Evolutionary conservation across 1,140 invertebrate genomes (phyloP), one percentile per base, ranked within the genome.

Genomic region (Marisa cornuarietis): DNA sequence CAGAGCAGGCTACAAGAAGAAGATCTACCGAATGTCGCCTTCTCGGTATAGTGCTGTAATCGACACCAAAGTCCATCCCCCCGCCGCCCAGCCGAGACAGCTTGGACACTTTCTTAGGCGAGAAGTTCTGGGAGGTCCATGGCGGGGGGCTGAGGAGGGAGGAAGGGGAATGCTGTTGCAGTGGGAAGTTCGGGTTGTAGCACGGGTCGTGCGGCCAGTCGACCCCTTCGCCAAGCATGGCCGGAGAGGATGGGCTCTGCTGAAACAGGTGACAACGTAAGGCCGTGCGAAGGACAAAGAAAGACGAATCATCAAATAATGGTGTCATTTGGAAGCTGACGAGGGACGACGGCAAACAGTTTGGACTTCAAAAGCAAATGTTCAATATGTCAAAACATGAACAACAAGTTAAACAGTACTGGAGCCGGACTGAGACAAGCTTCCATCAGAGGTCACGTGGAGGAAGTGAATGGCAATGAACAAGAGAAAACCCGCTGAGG

Each of bases 31-130:
- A 82, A 20, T 74, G 63, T 13, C 81, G 75, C 24, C 81, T 65
- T 77, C 76, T 76, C 18, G 52, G 75, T 5, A 69, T 24, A 6
- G 76, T 77, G 10, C 74, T 58, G 65, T 76, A 76, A 58, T 77
- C 76, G 18, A 77, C 76, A n/a, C 78, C 81, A 58, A 80, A 80
- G 62, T 71, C 61, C 10, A 61, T 22, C 22, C 76, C 79, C 9
- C 81, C 81, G 58, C 81, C 79, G 14, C 81, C 81, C 26, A 82
- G 78, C 51, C 76, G 71, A n/a, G 81, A 80, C 81, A 82, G 49
- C 76, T 75, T 80, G 54, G 79, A 69, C 62, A 80, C 81, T 63
- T 66, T 79, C 78, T 82, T 82, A 62, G 81, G 81, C 9, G 68
- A 74, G 42, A 73, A 63, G 54, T 80, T 72, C 66, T 80, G 78